These are phyloP conservation scores for Manis crassicaudata DNA, from an alignment of 2,797 vertebrate species.

Conservation along the genomic window DNA sequence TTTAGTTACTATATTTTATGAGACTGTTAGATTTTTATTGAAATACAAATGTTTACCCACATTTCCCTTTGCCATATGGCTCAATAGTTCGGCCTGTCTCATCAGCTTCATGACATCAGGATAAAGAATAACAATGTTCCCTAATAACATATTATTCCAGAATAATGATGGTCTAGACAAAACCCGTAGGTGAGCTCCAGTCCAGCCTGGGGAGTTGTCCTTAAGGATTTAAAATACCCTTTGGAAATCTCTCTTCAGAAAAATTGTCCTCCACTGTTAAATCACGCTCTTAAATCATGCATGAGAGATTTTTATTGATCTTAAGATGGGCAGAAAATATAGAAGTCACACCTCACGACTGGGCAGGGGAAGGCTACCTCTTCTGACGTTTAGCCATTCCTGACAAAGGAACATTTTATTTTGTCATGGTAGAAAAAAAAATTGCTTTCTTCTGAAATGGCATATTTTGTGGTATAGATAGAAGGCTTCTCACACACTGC, in stretches of 20 bases:
- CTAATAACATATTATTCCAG: not conserved
- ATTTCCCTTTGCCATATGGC: conserved; percentile 55
- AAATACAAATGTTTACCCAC: conserved; percentile 59
- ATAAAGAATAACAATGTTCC: not conserved
- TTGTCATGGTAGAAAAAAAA: not conserved
- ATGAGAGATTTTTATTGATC: not conserved
- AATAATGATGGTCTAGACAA: not conserved
- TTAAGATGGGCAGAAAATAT: not conserved
- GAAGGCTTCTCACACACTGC: not conserved
- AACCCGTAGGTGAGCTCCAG: no score
- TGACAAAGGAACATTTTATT: not conserved
- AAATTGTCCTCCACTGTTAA: not conserved
- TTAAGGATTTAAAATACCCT: not conserved
- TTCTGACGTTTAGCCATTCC: not conserved
- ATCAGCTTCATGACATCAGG: not conserved
- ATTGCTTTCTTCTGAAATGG: not conserved
- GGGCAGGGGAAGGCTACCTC: not conserved
- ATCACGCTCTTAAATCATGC: not conserved
- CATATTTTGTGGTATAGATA: not conserved
- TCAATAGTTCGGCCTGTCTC: conserved; percentile 26
- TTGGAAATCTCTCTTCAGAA: not conserved
- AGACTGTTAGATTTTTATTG: conserved; percentile 31
- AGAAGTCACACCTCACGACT: not conserved
- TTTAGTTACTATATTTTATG: conserved; percentile 74
- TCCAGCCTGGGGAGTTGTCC: not conserved